Conservation (phyloP, 2,888 invertebrate species). For the Escarpia spicata region DNA sequence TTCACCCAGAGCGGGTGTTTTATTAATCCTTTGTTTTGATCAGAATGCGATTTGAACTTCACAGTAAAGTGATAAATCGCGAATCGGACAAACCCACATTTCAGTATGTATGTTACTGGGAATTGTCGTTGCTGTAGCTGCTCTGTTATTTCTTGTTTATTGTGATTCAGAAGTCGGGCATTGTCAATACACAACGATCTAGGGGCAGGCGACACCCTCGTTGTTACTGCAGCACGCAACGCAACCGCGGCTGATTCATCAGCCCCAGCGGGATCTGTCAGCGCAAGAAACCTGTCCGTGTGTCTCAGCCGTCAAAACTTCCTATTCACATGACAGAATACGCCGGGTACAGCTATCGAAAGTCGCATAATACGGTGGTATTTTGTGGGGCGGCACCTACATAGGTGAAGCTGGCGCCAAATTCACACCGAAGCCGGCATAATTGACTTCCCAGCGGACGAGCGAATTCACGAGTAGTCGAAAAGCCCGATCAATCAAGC, state of each 20-base stretch:
- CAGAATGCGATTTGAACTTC: constrained; percentile 18
- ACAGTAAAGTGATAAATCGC: not conserved
- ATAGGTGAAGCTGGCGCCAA: not conserved
- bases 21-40: not conserved
- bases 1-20: not conserved
- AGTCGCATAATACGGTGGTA: not conserved
- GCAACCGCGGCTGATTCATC: not conserved
- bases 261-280: not conserved
- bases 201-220: constrained; percentile 17
- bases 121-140: not conserved
- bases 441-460: not conserved
- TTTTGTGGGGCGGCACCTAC: not conserved
- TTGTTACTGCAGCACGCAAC: not conserved
- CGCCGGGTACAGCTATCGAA: not conserved
- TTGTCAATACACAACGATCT: constrained; percentile 14
- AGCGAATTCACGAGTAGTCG: not conserved
- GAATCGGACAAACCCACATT: constrained; percentile 19
- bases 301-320: not conserved
- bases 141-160: constrained; percentile 8
- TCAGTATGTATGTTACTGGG: not conserved
- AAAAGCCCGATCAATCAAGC: not conserved
- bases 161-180: not conserved
- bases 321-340: not conserved
- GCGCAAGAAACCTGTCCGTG: not conserved
- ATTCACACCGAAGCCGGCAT: not conserved